These are phyloP conservation scores for Protodeltote pygarga DNA, from an alignment of 2,888 invertebrate genomes.

Conservation along the genomic window DNA sequence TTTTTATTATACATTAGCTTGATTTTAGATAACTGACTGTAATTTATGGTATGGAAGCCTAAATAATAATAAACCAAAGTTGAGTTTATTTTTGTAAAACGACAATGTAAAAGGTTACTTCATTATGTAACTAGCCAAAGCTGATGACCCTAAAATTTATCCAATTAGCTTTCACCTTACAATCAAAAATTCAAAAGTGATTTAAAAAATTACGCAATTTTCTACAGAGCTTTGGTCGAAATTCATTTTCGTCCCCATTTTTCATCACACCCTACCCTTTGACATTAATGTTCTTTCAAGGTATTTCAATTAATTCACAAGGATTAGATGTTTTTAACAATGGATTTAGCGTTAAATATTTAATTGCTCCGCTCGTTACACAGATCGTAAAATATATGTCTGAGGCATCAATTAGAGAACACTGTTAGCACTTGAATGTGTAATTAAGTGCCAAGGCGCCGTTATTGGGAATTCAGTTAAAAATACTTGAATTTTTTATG, in stretches of 20 bases:
- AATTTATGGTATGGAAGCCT: too few species aligned
- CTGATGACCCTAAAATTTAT: constrained; percentile 16
- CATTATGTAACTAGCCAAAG: too few species aligned
- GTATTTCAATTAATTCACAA: constrained; percentile 57
- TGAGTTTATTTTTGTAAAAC: too few species aligned
- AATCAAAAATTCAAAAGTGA: constrained; percentile 33
- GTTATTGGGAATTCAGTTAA: constrained; percentile 61
- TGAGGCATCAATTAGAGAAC: constrained; percentile 70
- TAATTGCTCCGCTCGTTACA: constrained; percentile 65
- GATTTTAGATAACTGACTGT: too few species aligned
- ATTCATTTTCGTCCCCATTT: constrained; percentile 30
- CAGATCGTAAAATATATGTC: constrained; percentile 65
- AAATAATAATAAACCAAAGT: too few species aligned
- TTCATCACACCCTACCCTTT: constrained; percentile 42
- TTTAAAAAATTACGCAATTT: constrained; percentile 34
- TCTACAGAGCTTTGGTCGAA: constrained; percentile 9
- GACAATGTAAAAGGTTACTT: too few species aligned
- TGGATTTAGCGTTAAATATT: constrained; percentile 63
- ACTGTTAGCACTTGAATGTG: constrained; percentile 65
- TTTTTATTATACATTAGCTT: too few species aligned
- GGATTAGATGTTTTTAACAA: constrained; percentile 53
- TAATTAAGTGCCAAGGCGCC: constrained; percentile 63
- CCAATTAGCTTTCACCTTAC: constrained; percentile 4
- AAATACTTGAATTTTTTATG: constrained; percentile 38
- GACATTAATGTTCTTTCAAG: constrained; percentile 42